Evolutionary conservation across 2,113 vertebrate genomes (phyloP).

Genomic region (Baryphthengus martii): DNA sequence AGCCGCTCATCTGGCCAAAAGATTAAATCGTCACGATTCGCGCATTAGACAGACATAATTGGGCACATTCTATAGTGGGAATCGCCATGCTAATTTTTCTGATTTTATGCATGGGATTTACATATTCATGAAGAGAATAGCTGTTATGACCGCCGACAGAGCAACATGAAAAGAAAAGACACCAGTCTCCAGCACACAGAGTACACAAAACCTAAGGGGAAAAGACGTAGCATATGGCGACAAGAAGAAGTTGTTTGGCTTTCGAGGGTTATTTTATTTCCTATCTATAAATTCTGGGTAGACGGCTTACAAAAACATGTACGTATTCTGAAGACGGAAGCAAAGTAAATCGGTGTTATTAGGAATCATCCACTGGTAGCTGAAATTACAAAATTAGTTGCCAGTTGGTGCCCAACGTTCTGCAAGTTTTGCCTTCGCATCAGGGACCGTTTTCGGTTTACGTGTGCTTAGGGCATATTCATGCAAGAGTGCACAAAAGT

Average conservation of each 20-base stretch:
- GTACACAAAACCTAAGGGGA: conserved; percentile 42
- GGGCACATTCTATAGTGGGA: conserved; percentile 22
- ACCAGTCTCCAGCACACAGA: conserved; percentile 47
- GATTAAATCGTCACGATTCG: conserved; percentile 64
- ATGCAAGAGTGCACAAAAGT: background rate
- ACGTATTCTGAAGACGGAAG: conserved; percentile 27
- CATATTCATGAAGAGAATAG: conserved; percentile 80
- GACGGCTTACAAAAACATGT: conserved; percentile 16
- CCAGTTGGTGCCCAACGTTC: conserved; percentile 16
- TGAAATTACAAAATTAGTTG: conserved; percentile 35
- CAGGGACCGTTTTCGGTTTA: background rate
- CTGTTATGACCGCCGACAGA: conserved; percentile 72
- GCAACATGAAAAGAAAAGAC: conserved; percentile 66
- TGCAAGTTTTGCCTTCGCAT: conserved; percentile 34
- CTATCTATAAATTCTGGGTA: conserved; percentile 52
- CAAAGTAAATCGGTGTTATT: conserved; percentile 18
- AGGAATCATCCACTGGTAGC: background rate
- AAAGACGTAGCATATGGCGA: conserved; percentile 54
- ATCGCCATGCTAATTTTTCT: conserved; percentile 68
- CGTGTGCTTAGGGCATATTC: background rate
- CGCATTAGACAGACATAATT: conserved; percentile 54
- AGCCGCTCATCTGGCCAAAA: conserved; percentile 13
- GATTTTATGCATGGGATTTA: conserved; percentile 74
- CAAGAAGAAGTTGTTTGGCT: conserved; percentile 48
- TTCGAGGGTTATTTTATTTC: conserved; percentile 51